phyloP scores from a whole-genome alignment of 2,113 vertebrate species.

The Mohoua ochrocephala region DNA sequence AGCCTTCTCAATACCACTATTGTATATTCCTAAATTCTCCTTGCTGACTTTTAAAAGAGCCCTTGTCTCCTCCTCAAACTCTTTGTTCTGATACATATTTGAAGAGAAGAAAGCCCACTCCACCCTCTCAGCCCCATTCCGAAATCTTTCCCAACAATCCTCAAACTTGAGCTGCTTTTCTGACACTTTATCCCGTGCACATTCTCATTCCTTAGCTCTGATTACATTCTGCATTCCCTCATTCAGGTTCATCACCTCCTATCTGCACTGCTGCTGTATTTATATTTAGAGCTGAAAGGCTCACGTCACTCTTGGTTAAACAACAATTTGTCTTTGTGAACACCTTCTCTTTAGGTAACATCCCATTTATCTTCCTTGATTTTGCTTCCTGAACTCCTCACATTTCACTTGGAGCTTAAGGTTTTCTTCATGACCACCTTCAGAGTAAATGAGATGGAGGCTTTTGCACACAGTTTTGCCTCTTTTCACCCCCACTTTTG shows the following conservation, averaged over 20 bases:
- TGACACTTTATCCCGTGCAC: background rate
- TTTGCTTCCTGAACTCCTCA: background rate
- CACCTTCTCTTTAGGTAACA: background rate
- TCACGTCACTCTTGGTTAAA: constrained; percentile 29
- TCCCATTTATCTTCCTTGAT: constrained; percentile 14
- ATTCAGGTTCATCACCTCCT: constrained; percentile 1
- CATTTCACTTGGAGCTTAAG: background rate
- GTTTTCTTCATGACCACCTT: background rate
- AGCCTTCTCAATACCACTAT: background rate
- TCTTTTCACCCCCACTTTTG: background rate
- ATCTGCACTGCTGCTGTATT: constrained; percentile 10
- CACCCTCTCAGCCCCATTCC: background rate
- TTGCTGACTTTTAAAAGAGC: background rate
- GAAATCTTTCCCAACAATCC: background rate
- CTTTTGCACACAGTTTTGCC: background rate
- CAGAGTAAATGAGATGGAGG: background rate
- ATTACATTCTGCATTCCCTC: constrained; percentile 14
- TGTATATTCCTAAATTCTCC: background rate
- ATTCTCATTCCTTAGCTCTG: background rate
- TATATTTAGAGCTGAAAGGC: constrained; percentile 26
- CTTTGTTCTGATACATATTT: background rate
- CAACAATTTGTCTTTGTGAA: constrained; percentile 22
- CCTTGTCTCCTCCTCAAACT: background rate
- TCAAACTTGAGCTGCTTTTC: background rate
- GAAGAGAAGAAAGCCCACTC: constrained; percentile 6